Base-by-base conservation (phyloP, 2,113 vertebrate species). In the Turdus rufiventris region DNA sequence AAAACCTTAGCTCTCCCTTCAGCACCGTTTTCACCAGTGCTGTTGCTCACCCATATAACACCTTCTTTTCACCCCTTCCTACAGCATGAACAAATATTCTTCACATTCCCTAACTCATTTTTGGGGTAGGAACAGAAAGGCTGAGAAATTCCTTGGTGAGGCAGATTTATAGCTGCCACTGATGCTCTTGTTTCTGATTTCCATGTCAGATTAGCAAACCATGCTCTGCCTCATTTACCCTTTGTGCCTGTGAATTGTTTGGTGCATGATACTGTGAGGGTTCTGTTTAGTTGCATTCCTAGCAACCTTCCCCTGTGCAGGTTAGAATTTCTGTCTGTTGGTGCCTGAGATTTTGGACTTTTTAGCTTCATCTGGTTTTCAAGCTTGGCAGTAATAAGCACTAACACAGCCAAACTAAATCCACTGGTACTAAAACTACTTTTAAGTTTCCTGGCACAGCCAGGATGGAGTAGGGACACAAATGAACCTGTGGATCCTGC, bases 61-160 rank as follows among this genome's bases (percentile, higher is more conserved):
- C 85, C 56, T 86, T 74, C 79, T 87, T 51, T 72, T 71, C 83
- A 86, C 38, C 85, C 76, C 81, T 89, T 87, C 83, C 91, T 86
- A 89, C 90, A 77, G 25, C 81, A 84, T 3, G 29, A 93, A 79
- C 70, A 96, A 95, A 79, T 61, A 88, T 10, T 81, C 91, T 63
- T 87, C 75, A 47, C 42, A 12, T 79, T 85, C 70, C 47, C 25
- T 58, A 72, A 58, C 53, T 89, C n/a, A 53, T 85, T 89, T 78
- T 65, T 36, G 42, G 31, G 53, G 48, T 33, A 75, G 57, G 77
- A 90, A 48, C 58, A 78, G 83, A 82, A 91, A 85, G n/a, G n/a
- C 65, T 79, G 68, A 83, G 63, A 96, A 89, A 57, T 21, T 93
- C 71, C 61, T 88, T 88, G 34, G 70, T 80, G 45, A 68, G 74